phyloP scores from a whole-genome alignment of 2,797 vertebrate species.

The Odontamblyopus lacepedii region DNA sequence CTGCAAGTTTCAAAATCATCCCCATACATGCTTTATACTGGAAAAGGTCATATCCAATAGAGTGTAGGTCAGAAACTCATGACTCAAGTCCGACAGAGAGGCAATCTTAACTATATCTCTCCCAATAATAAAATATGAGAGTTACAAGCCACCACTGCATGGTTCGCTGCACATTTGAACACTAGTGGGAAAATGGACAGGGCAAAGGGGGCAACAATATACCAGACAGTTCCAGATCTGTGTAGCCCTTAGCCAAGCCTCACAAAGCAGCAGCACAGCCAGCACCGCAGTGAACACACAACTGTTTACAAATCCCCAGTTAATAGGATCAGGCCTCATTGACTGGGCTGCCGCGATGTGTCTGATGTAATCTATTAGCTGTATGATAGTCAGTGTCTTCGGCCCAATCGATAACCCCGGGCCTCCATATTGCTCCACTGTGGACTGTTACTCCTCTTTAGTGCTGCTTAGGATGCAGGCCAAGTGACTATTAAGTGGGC shows the following conservation, averaged over 20 bases:
- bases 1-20: not conserved
- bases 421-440: constrained; percentile 72
- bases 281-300: constrained; percentile 72
- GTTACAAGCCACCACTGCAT: constrained; percentile 3
- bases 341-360: constrained; percentile 74
- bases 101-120: constrained; percentile 4
- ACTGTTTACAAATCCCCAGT: constrained; percentile 82
- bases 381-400: constrained; percentile 78
- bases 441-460: constrained; percentile 74
- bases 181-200: constrained; percentile 11
- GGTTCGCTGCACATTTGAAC: constrained; percentile 14
- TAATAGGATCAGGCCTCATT: constrained; percentile 82
- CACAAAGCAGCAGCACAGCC: constrained; percentile 68
- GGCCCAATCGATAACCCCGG: constrained; percentile 73
- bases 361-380: constrained; percentile 82
- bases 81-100: not conserved
- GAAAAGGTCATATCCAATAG: not conserved
- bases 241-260: constrained; percentile 53
- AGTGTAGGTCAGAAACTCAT: not conserved
- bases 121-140: constrained; percentile 1
- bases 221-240: constrained; percentile 44
- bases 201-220: constrained; percentile 31
- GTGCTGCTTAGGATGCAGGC: constrained; percentile 67
- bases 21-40: not conserved
- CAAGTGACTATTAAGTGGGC: constrained; percentile 55